These are phyloP conservation scores for Athene noctua DNA, from an alignment of 2,113 vertebrate species.

Conservation along the genomic window DNA sequence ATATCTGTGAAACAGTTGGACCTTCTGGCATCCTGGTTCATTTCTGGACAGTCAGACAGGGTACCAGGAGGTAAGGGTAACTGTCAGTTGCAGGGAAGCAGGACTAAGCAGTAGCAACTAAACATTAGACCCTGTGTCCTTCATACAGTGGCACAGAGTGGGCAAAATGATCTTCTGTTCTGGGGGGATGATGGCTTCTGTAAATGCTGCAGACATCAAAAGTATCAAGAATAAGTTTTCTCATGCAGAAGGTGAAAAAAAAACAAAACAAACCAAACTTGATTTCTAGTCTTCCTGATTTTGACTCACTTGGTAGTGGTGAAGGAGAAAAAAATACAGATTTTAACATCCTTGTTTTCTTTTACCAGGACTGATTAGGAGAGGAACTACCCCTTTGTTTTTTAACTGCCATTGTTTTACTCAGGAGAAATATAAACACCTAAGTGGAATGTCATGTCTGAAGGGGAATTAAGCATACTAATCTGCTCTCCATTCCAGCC, in stretches of 20 bases:
- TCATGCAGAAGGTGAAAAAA: neutral
- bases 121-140: neutral
- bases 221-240: neutral
- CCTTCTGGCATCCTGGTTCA: neutral
- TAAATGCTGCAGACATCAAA: neutral
- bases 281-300: neutral
- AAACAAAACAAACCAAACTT: neutral
- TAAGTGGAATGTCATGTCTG: conserved; percentile 15
- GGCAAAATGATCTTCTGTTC: neutral
- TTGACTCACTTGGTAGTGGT: neutral
- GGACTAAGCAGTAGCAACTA: neutral
- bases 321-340: neutral
- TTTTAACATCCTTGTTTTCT: neutral
- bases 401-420: neutral
- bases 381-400: neutral
- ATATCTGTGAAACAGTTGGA: neutral
- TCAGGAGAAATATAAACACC: conserved; percentile 17
- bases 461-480: conserved; percentile 66
- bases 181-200: neutral
- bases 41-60: neutral
- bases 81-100: neutral
- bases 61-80: neutral
- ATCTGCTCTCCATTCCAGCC: conserved; percentile 38
- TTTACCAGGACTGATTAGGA: neutral
- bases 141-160: neutral